A percentile compares a stretch with the other conserved stretches of the same genome.
Evolutionary conservation across 23 tunicate genomes (phyloP).

Genomic region (Botrylloides violaceus): DNA sequence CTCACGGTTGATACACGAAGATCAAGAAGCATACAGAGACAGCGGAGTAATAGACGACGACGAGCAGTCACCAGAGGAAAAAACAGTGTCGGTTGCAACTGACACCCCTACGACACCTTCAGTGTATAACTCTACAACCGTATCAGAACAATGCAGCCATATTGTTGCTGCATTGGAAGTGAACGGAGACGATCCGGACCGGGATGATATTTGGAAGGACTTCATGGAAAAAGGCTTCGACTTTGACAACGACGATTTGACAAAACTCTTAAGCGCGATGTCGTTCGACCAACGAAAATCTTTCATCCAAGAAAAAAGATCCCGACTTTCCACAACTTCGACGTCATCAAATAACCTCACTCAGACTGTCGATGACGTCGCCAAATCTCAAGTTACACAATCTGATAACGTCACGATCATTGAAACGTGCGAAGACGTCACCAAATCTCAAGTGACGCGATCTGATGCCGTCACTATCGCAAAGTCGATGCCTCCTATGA

Average conservation of each 20-base stretch:
- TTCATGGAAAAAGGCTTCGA: constrained; percentile 19
- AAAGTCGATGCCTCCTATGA: not conserved
- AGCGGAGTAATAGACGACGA: constrained; percentile 51
- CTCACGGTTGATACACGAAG: constrained; percentile 3
- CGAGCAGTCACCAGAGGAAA: not conserved
- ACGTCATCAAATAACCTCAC: not conserved
- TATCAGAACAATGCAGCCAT: not conserved
- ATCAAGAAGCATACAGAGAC: constrained; percentile 31
- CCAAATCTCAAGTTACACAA: not conserved
- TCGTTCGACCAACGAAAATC: constrained; percentile 18
- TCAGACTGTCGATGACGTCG: not conserved
- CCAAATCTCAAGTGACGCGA: not conserved
- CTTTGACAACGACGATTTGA: not conserved
- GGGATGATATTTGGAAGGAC: constrained; percentile 14
- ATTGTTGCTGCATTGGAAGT: not conserved
- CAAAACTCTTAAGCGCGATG: not conserved
- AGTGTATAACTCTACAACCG: not conserved
- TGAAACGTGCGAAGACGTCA: not conserved
- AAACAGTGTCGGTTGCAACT: not conserved
- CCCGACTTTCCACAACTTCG: not conserved
- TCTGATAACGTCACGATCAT: not conserved
- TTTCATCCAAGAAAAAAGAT: not conserved
- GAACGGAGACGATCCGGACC: not conserved
- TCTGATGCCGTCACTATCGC: not conserved
- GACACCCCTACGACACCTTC: not conserved